A percentile compares a stretch with the other conserved stretches of the same genome.
These are phyloP conservation scores for Spisula solida DNA, from an alignment of 2,888 invertebrate genomes.

Conservation along the genomic window DNA sequence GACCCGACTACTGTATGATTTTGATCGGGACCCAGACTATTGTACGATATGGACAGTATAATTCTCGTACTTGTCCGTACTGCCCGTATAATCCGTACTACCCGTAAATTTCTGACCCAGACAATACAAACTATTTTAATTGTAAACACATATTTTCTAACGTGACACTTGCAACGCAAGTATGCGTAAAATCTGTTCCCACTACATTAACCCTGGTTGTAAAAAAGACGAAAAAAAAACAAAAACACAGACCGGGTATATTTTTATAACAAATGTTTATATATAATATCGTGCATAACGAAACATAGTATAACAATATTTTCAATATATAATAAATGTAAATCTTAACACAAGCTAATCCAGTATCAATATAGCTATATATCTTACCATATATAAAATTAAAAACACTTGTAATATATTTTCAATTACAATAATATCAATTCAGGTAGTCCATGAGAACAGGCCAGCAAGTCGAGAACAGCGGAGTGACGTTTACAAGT, in stretches of 20 bases:
- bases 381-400: neutral
- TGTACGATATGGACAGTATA: neutral
- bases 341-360: neutral
- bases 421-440: neutral
- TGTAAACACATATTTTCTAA: neutral
- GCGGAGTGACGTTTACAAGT: too few species aligned
- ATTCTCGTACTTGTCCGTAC: neutral
- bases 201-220: neutral
- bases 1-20: too few species aligned
- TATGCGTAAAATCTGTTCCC: neutral
- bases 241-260: neutral
- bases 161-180: neutral
- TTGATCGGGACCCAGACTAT: too few species aligned
- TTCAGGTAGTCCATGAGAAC: neutral
- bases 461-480: neutral
- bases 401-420: neutral
- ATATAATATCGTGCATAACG: slow-evolving; percentile 54
- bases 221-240: neutral
- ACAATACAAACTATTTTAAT: neutral
- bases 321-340: slow-evolving; percentile 1
- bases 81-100: neutral
- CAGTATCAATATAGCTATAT: neutral
- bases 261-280: slow-evolving; percentile 46
- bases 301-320: slow-evolving; percentile 47
- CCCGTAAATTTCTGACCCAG: neutral